phyloP scores from a whole-genome alignment of 2,797 vertebrate genomes.

The Peromyscus attwateri region DNA sequence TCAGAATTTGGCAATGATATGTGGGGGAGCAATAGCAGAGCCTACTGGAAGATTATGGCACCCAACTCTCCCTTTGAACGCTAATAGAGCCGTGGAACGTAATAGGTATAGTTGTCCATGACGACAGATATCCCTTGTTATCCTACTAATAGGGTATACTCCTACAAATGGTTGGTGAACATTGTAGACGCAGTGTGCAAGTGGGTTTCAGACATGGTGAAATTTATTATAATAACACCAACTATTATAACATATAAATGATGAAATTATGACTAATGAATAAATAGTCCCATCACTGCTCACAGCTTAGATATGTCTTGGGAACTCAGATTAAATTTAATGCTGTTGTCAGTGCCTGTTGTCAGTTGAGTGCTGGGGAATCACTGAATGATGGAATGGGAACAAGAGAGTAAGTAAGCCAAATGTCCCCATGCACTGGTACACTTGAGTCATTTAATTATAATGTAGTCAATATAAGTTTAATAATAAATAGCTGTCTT shows the following conservation, averaged over 20 bases:
- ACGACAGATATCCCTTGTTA: neutral
- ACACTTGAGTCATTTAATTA: neutral
- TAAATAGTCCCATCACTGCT: neutral
- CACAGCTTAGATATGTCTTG: neutral
- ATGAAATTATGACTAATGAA: neutral
- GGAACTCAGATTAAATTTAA: neutral
- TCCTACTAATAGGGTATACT: neutral
- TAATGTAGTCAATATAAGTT: neutral
- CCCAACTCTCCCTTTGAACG: neutral
- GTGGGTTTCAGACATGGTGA: neutral
- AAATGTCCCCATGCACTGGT: neutral
- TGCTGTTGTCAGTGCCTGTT: neutral
- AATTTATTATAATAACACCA: neutral
- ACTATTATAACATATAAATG: slow-evolving; percentile 20
- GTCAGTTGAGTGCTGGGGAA: neutral
- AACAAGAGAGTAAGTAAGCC: neutral
- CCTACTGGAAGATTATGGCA: neutral
- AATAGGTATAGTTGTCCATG: neutral
- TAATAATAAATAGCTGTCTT: neutral
- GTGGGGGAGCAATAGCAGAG: neutral
- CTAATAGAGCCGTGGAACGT: neutral
- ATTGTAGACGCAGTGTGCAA: neutral
- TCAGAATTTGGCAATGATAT: neutral
- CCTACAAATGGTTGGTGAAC: slow-evolving; percentile 24
- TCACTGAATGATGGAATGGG: neutral